Evolutionary conservation across 2,888 invertebrate genomes (phyloP), one percentile per base, ranked within the genome.

Genomic region (Yponomeuta plumbellus): DNA sequence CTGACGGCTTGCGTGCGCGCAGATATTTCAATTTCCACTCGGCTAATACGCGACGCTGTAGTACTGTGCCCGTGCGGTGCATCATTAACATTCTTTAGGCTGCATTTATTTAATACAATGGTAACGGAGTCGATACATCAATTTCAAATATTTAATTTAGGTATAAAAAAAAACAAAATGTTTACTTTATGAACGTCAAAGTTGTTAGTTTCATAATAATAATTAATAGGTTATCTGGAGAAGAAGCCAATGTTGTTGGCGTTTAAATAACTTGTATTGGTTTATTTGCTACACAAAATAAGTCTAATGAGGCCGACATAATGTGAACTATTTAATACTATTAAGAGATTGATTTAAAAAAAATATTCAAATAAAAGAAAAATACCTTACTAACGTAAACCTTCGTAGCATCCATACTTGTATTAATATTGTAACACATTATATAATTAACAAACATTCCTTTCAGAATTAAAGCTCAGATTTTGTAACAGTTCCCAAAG

Each of bases 1-100:
- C 80, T 82, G 74, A 75, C 75, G 71, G 73, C 72, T 74, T 71
- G 72, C 74, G 71, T 86, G 58, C 68, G 70, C 72, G 73, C 76
- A 81, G 73, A 73, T 68, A 72, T 62, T 52, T 70, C 73, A 84
- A 80, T 88, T 88, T 85, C 88, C 87, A 88, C 85, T 83, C 77
- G 76, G 78, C 81, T 78, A 78, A 79, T 79, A 82, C 76, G 73
- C 74, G 76, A 52, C 17, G 44, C 77, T 13, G 17, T 11, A 13
- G 23, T 64, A 39, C 56, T 56, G 21, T n/a, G 21, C 22, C 23
- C 4, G 26, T 40, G 2, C 20, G 23, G 26, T 40, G 63, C 21
- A 21, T 63, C 44, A 44, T 63, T 63, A 63, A 44, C 63, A 63
- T 63, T 63, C 63, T 13, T 52, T 13, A 4, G 17, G 44, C 44